phyloP scores from a whole-genome alignment of 2,113 vertebrate genomes.

The Otis tarda region DNA sequence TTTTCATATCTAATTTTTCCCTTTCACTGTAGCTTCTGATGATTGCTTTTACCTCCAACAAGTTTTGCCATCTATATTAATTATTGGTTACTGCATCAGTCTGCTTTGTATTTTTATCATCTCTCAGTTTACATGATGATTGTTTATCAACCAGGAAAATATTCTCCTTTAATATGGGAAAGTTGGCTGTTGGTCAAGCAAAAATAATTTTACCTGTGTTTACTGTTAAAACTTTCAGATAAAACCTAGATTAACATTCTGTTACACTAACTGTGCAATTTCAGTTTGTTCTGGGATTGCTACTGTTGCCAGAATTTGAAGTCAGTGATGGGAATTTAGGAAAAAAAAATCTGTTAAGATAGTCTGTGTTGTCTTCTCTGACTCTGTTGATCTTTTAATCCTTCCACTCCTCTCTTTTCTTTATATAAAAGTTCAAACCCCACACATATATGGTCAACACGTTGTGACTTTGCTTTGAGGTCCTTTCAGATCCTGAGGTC shows the following conservation, averaged over 20 bases:
- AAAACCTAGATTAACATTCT: background rate
- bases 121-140: background rate
- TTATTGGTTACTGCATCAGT: background rate
- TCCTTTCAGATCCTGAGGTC: background rate
- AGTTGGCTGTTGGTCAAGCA: background rate
- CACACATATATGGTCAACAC: rapidly evolving
- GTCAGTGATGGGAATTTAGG: background rate
- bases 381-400: background rate
- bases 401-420: background rate
- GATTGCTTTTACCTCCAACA: background rate
- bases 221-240: background rate
- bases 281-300: background rate
- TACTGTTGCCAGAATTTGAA: background rate
- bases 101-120: background rate
- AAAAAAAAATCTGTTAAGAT: background rate
- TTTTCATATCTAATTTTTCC: background rate
- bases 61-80: background rate
- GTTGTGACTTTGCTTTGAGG: background rate
- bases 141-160: background rate
- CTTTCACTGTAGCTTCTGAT: background rate
- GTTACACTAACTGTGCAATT: background rate
- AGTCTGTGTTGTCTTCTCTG: background rate
- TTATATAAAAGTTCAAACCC: background rate
- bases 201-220: background rate
- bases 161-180: background rate